Evolutionary conservation across 2,113 vertebrate species (phyloP).

Genomic region (Rhinopomastus cyanomelas): DNA sequence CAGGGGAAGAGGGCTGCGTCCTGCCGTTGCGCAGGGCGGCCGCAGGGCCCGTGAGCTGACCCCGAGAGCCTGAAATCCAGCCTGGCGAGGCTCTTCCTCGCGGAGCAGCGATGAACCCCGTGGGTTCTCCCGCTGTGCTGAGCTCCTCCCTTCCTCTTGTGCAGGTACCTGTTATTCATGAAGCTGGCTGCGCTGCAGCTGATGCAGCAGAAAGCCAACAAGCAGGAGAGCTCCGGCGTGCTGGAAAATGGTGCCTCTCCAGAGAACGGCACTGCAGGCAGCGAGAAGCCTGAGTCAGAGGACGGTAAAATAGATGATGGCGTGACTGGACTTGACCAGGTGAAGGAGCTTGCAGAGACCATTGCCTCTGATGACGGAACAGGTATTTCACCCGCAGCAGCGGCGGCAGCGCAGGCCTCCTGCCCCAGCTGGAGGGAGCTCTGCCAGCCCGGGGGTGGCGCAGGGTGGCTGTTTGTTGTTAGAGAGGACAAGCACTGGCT

Average conservation of each 20-base stretch:
- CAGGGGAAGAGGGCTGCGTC: not conserved
- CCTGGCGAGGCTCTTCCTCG: not conserved
- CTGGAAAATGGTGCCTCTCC: constrained; percentile 71
- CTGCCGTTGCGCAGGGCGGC: not conserved
- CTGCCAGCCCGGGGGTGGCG: not conserved
- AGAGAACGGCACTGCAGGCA: constrained; percentile 68
- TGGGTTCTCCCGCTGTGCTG: not conserved
- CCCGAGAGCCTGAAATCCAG: not conserved
- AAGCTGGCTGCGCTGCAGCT: constrained; percentile 96
- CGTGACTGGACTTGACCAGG: constrained; percentile 87
- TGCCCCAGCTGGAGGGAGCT: not conserved
- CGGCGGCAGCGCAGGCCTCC: not conserved
- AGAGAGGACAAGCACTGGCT: not conserved
- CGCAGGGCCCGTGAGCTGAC: not conserved
- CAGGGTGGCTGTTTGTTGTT: not conserved
- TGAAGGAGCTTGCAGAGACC: constrained; percentile 95
- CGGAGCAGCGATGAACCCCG: not conserved
- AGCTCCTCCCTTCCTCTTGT: not conserved
- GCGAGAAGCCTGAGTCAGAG: constrained; percentile 70
- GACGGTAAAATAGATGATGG: constrained; percentile 81
- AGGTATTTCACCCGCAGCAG: constrained; percentile 57
- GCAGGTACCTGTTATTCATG: constrained; percentile 98
- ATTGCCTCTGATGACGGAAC: constrained; percentile 90
- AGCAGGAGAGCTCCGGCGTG: constrained; percentile 64
- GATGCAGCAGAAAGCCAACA: constrained; percentile 96